These are phyloP conservation scores for Xanthorhoe spadicearia DNA, from an alignment of 2,888 invertebrate genomes.

Conservation along the genomic window DNA sequence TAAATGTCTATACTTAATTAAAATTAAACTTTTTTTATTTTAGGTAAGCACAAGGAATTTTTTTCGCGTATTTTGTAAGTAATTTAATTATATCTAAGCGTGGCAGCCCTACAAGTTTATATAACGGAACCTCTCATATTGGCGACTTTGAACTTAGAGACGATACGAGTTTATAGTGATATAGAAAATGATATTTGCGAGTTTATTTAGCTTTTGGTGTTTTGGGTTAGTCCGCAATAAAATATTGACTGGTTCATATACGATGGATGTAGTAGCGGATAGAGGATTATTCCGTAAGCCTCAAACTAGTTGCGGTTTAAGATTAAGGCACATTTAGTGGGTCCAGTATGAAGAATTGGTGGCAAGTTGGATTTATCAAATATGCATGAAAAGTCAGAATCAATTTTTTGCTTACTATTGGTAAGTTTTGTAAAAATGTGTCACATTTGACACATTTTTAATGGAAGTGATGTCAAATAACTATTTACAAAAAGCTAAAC, in stretches of 20 bases:
- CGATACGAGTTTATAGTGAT: constrained; percentile 28
- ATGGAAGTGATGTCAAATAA: too few species aligned
- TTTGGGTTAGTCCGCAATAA: constrained; percentile 32
- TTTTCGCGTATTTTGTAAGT: not conserved
- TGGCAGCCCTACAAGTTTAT: constrained; percentile 34
- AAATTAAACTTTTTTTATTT: too few species aligned
- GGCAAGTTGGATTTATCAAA: too few species aligned
- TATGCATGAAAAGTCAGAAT: too few species aligned
- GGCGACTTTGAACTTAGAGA: constrained; percentile 37
- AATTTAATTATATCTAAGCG: not conserved
- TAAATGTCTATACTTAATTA: too few species aligned
- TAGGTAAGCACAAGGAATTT: too few species aligned
- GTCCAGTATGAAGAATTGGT: too few species aligned
- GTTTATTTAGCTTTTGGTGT: constrained; percentile 38
- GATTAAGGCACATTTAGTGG: not conserved
- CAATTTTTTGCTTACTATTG: too few species aligned
- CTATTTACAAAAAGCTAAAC: too few species aligned
- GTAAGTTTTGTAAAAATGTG: too few species aligned
- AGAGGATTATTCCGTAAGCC: constrained; percentile 22
- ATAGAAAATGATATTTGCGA: constrained; percentile 35
- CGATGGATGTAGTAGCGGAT: constrained; percentile 8
- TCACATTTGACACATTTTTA: too few species aligned
- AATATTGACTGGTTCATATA: constrained; percentile 24
- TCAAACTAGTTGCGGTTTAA: constrained; percentile 10
- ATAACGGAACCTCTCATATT: constrained; percentile 42